Evolutionary conservation across 2,888 invertebrate genomes (phyloP), one percentile per base, ranked within the genome.

Genomic region (Poecilus cupreus): DNA sequence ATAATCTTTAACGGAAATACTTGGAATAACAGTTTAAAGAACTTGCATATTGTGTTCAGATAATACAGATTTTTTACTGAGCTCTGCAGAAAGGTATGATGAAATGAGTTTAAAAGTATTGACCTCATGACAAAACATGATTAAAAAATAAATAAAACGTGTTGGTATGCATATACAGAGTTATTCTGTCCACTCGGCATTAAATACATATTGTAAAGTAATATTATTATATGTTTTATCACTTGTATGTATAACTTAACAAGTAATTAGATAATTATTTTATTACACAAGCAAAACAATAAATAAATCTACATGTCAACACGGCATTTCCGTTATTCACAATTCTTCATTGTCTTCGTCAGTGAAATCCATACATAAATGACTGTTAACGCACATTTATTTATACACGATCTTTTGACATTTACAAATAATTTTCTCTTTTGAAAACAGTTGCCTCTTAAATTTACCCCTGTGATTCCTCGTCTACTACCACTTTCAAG

Each of bases 211-310:
- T 68, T 68, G 64, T 68, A 68, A 68, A 68, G 37, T 68, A 68
- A 68, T 68, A 68, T 68, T 68, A 37, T 37, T 37, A 68, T 64
- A 64, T 68, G 64, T 68, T 68, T 68, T 68, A 68, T 68, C 64
- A 37, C 64, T 68, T 68, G 64, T 68, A 68, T 68, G 37, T 32
- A 37, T 37, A 37, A 32, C 32, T 68, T 68, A 68, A 68, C 64
- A 68, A 68, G 64, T 68, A 68, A 68, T 68, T 68, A 68, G 64
- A 68, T 68, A 68, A 68, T 68, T 68, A 68, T 68, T 68, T 68
- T 68, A 68, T 68, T 68, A 68, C 64, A 13, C 37, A 37, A 68
- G 64, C 64, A 37, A 37, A 68, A 68, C 64, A 68, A 68, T 68
- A 60, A 60, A 60, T 60, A 68, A 18, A 37, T 68, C 37, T 37